Evolutionary conservation across 2,797 vertebrate species (phyloP), one percentile per base, ranked within the genome.

Genomic region (Brachyrhaphis roseni): DNA sequence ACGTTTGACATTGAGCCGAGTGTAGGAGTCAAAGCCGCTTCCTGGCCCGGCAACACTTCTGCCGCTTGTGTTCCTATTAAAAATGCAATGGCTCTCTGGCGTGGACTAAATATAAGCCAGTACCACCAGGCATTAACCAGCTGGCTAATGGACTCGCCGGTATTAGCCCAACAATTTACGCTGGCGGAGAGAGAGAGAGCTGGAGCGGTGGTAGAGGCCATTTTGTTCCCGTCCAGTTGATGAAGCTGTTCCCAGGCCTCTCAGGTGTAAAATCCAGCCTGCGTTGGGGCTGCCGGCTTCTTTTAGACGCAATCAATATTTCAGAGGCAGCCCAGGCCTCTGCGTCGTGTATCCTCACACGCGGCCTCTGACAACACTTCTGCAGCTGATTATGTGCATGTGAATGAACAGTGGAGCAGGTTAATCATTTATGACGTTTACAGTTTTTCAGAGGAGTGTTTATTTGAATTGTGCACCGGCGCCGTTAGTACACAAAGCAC

Each of bases 251-350:
- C 83, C 85, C 23, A 83, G 72, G 55, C 78, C 91, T 88, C 87
- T 91, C 92, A 91, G 90, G 93, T 94, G 92, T 93, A 86, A 94
- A 91, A 92, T 82, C 80, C 41, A 75, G 90, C 80, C 81, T 45
- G 86, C 89, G 89, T 88, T 82, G 78, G 85, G 88, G 49, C 86
- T 89, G 87, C 86, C 51, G 83, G 88, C 83, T 90, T 94, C 92
- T 93, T 93, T 94, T 94, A 94, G 90, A 83, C 77, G 57, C 70
- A 83, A 94, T 94, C 87, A 93, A 94, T 95, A 94, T 94, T 94
- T 94, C 80, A 94, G 88, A 86, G 81, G 89, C 86, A 66, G 41
- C 53, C 77, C 78, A 62, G 74, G 85, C 81, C 77, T 83, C 82
- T 57, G 82, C 15, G 83, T 77, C 75, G 74, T 62, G 82, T 84